phyloP scores from a whole-genome alignment of 1,140 invertebrate species.

The Cepaea nemoralis region DNA sequence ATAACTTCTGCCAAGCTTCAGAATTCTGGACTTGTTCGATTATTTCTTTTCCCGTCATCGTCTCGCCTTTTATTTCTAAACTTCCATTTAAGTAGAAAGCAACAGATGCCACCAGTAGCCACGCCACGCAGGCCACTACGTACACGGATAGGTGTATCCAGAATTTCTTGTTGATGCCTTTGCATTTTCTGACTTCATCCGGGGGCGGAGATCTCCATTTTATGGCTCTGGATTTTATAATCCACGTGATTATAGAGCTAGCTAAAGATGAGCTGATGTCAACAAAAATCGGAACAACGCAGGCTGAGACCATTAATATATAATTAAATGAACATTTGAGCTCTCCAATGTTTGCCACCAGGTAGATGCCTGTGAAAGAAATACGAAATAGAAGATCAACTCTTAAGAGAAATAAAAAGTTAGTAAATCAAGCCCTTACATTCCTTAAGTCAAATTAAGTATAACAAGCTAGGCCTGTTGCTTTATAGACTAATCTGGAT shows the following conservation, averaged over 20 bases:
- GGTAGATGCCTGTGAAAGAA: constrained; percentile 82
- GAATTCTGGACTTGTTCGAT: constrained; percentile 90
- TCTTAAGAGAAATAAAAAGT: too few species aligned
- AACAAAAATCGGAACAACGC: constrained; percentile 77
- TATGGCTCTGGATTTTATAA: constrained; percentile 55
- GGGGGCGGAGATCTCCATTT: constrained; percentile 45
- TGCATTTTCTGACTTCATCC: constrained; percentile 53
- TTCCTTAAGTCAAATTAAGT: too few species aligned
- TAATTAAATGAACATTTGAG: constrained; percentile 80
- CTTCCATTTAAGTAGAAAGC: constrained; percentile 92
- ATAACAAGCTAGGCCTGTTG: too few species aligned
- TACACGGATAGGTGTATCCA: constrained; percentile 73
- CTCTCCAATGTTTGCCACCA: constrained; percentile 89
- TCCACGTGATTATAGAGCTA: constrained; percentile 50
- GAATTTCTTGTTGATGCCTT: constrained; percentile 73
- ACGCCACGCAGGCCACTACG: constrained; percentile 78
- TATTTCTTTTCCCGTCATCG: constrained; percentile 85
- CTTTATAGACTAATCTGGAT: too few species aligned
- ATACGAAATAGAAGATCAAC: too few species aligned
- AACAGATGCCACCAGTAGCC: constrained; percentile 81
- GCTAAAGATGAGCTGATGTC: constrained; percentile 71
- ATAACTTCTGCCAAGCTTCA: constrained; percentile 82
- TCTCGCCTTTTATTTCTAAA: constrained; percentile 87
- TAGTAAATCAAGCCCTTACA: too few species aligned
- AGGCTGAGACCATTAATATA: constrained; percentile 80